Conservation (phyloP, 2,888 invertebrate species). For the Ferdinandea cuprea region DNA sequence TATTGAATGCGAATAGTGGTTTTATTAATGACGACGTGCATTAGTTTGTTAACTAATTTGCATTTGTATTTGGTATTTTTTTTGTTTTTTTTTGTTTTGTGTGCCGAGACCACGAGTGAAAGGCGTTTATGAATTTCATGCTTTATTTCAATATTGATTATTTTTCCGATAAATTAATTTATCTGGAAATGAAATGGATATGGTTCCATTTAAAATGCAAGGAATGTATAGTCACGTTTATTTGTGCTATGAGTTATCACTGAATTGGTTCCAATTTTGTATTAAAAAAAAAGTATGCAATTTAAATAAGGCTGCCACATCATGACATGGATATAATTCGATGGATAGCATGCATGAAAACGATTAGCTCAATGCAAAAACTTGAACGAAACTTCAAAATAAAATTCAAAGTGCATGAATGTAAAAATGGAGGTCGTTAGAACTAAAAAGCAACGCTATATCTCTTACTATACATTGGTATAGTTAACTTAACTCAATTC, state of each 20-base stretch:
- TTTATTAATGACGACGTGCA: conserved; percentile 26
- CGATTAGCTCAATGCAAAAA: too few relatives aligned
- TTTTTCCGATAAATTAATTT: background rate
- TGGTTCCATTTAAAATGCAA: background rate
- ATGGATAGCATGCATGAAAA: too few relatives aligned
- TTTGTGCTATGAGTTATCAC: background rate
- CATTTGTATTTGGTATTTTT: conserved; percentile 13
- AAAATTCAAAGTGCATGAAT: too few relatives aligned
- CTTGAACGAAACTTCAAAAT: too few relatives aligned
- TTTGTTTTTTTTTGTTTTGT: background rate
- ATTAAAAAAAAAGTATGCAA: too few relatives aligned
- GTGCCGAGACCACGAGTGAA: too few relatives aligned
- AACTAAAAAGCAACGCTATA: too few relatives aligned
- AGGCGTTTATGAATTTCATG: conserved; percentile 25
- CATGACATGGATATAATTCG: too few relatives aligned
- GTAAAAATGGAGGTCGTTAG: too few relatives aligned
- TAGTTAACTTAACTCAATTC: too few relatives aligned
- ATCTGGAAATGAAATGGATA: background rate
- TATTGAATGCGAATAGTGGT: conserved; percentile 34
- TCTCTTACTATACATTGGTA: too few relatives aligned
- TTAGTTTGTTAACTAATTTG: conserved; percentile 19
- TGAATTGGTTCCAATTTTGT: background rate
- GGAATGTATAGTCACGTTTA: background rate
- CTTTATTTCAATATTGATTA: background rate
- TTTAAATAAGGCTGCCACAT: too few relatives aligned